Conservation (phyloP, 2,113 vertebrate genomes). For the Sterrhoptilus dennistouni region DNA sequence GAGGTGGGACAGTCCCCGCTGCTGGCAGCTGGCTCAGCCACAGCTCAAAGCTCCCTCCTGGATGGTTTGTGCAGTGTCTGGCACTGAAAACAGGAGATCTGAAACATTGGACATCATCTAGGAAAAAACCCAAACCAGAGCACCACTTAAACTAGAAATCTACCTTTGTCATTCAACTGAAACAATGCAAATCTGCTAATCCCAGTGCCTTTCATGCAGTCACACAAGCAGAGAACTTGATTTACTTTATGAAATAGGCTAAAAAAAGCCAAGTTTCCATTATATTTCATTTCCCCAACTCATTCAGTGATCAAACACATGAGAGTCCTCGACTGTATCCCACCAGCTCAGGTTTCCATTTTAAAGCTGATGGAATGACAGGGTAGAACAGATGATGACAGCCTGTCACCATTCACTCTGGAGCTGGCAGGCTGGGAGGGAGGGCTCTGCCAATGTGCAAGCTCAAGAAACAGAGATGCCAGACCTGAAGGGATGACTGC, state of each 20-base stretch:
- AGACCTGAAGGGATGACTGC: neutral
- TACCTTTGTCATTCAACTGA: neutral
- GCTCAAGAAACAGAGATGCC: slow-evolving; percentile 6
- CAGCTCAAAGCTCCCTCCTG: neutral
- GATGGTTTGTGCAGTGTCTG: accelerated
- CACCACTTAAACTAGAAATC: neutral
- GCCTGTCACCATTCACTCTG: neutral
- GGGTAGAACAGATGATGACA: neutral
- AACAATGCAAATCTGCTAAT: neutral
- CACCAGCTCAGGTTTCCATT: neutral
- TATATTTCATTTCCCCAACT: neutral
- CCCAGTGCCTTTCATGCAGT: neutral
- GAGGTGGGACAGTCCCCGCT: neutral
- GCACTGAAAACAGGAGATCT: neutral
- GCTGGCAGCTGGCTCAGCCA: neutral
- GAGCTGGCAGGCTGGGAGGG: slow-evolving; percentile 18
- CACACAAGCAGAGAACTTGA: neutral
- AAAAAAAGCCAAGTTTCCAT: neutral
- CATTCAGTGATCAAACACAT: neutral
- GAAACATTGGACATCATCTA: neutral
- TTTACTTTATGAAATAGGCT: neutral
- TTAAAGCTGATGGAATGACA: neutral
- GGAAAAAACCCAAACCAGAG: neutral
- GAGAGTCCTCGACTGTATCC: neutral
- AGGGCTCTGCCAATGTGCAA: neutral